These are phyloP conservation scores for Rousettus madagascariensis DNA, from an alignment of 2,797 vertebrate species.

Conservation along the genomic window DNA sequence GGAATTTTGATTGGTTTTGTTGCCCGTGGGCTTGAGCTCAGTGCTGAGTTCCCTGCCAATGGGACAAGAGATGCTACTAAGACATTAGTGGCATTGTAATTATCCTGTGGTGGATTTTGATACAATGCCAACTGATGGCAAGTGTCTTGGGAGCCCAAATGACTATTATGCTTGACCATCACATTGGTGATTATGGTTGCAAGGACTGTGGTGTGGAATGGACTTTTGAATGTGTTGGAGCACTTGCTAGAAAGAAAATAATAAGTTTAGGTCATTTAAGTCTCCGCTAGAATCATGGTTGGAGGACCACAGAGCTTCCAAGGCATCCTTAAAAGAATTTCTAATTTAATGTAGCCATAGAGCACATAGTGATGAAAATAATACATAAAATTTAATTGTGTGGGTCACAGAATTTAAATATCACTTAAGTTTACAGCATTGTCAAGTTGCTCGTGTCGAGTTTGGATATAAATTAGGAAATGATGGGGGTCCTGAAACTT, in stretches of 20 bases:
- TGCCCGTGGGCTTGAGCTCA: background rate
- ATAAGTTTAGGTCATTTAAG: constrained; percentile 1
- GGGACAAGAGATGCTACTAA: background rate
- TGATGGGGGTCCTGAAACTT: constrained; percentile 6
- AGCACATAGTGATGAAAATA: constrained; percentile 34
- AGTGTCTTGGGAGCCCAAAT: background rate
- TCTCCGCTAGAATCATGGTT: background rate
- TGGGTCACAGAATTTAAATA: constrained; percentile 32
- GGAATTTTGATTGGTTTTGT: background rate
- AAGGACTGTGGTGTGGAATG: background rate
- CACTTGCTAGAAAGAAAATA: background rate
- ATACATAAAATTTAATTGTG: constrained; percentile 43
- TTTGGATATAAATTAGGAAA: constrained; percentile 13
- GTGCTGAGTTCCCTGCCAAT: background rate
- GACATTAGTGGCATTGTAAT: background rate
- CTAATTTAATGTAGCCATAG: background rate
- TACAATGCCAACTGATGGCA: background rate
- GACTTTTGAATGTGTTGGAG: background rate
- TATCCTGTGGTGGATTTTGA: background rate
- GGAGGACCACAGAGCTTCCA: background rate
- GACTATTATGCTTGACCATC: background rate
- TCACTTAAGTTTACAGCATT: background rate
- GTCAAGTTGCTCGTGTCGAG: background rate
- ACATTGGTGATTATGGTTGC: background rate
- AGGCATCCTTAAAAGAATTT: background rate